Evolutionary conservation across 23 tunicate species (phyloP), one percentile per base, ranked within the genome.

Genomic region (Halocynthia roretzi): DNA sequence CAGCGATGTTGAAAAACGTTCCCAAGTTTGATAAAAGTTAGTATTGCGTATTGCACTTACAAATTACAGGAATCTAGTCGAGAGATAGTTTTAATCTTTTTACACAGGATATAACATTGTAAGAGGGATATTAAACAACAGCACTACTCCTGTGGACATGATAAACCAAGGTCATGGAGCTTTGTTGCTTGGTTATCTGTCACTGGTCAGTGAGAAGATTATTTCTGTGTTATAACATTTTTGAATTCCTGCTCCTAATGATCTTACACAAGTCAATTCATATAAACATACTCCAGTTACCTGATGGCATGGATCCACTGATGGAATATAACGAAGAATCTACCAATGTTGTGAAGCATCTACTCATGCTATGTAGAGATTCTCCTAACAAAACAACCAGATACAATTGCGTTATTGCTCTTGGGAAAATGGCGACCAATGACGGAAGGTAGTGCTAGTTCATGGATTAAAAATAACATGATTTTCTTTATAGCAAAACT

Each of bases 121-220:
- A 50, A 31, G 82, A 72, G 53, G 48, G 23, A 65, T 80, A 14
- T 56, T 85, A 53, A 40, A 49, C 17, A 52, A 18, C 10, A 83
- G 74, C 50, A 57, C 51, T 8, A 70, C 54, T 52, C 76, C 60
- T 7, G 69, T 68, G 4, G 83, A 76, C 17, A 57, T 72, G 40
- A 62, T 89, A 20, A 89, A 89, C 81, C 96, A 89, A 50, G 87
- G 96, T 52, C 85, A 84, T 58, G 89, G 60, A 12, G 96, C 88
- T 6, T 23, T 84, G 21, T 44, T 89, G 76, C 58, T 89, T 22
- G 96, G 96, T 14, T 63, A 51, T 65, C 52, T 89, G 7, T 76
- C 96, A 23, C 50, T 54, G 22, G 78, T 74, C 18, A 54, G 78
- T 14, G 21, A 54, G 14, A 31, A 31, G 44, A 31, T 31, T 31